Percentiles rank a stretch among this genome's conserved stretches.
phyloP scores from a whole-genome alignment of 2,797 vertebrate genomes.

The Fringilla coelebs region DNA sequence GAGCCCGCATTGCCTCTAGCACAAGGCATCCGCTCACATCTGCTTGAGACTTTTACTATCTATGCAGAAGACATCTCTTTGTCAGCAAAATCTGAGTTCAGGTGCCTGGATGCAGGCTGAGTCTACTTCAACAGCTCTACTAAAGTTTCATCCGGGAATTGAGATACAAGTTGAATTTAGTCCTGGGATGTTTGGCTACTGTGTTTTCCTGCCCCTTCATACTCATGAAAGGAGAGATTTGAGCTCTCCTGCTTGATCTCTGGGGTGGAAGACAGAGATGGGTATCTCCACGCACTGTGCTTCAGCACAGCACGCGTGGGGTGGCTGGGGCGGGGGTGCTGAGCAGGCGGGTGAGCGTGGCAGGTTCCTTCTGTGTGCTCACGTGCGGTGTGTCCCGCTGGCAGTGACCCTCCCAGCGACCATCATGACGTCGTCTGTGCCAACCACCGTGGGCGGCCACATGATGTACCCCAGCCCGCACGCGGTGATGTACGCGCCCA shows the following conservation, averaged over 20 bases:
- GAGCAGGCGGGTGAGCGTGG: not conserved
- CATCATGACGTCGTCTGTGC: constrained; percentile 94
- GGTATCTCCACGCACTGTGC: not conserved
- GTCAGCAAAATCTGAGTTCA: not conserved
- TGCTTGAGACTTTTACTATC: not conserved
- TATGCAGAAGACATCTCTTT: not conserved
- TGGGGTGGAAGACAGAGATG: not conserved
- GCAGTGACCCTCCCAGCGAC: constrained; percentile 93
- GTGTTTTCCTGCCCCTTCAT: not conserved
- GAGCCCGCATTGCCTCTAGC: not conserved
- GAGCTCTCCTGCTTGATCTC: not conserved
- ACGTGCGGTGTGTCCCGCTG: not conserved
- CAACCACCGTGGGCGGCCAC: constrained; percentile 93
- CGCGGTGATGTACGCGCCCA: constrained; percentile 95
- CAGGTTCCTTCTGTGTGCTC: not conserved
- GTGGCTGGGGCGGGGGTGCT: not conserved
- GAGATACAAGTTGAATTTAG: not conserved
- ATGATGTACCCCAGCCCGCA: constrained; percentile 98
- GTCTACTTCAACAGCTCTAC: not conserved
- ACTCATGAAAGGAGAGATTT: not conserved
- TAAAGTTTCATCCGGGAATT: not conserved
- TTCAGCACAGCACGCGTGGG: not conserved
- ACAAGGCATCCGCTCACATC: not conserved
- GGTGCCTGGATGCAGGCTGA: not conserved
- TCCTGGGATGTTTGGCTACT: not conserved